Conservation (phyloP, 2,888 invertebrate genomes). For the Hartigia nigra region DNA sequence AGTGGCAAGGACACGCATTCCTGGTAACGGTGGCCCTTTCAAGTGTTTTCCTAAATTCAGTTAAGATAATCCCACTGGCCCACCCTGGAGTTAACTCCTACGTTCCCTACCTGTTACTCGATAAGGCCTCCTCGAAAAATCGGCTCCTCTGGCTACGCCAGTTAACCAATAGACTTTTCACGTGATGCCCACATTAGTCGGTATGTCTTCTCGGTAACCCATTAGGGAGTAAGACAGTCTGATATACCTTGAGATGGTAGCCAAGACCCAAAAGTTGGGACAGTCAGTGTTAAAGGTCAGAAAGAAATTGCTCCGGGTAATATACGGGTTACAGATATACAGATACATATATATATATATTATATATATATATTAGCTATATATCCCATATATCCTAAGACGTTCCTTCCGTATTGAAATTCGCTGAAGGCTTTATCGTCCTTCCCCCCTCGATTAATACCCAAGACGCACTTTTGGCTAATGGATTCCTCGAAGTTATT, state of each 20-base stretch:
- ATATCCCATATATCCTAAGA: not conserved
- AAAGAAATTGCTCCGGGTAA: not conserved
- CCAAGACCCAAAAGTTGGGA: not conserved
- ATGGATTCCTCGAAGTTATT: slow-evolving; percentile 61
- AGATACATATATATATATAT: too few relatives aligned
- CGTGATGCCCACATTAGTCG: not conserved
- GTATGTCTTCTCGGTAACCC: not conserved
- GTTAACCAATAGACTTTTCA: not conserved
- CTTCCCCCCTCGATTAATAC: not conserved
- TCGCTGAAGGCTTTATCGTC: not conserved
- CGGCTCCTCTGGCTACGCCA: not conserved
- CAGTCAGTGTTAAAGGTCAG: not conserved
- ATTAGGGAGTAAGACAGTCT: not conserved
- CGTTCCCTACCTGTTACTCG: not conserved
- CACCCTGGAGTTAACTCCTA: slow-evolving; percentile 1
- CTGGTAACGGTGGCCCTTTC: slow-evolving; percentile 41
- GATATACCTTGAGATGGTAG: not conserved
- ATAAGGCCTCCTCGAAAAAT: not conserved
- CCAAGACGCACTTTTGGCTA: slow-evolving; percentile 32
- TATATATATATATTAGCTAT: too few relatives aligned
- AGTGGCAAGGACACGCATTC: slow-evolving; percentile 54
- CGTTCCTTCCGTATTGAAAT: not conserved
- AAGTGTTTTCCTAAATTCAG: slow-evolving; percentile 57
- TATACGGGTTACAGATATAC: not conserved
- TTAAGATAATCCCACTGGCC: slow-evolving; percentile 44